phyloP scores from a whole-genome alignment of 2,888 invertebrate species.

The Cenopis cana region DNA sequence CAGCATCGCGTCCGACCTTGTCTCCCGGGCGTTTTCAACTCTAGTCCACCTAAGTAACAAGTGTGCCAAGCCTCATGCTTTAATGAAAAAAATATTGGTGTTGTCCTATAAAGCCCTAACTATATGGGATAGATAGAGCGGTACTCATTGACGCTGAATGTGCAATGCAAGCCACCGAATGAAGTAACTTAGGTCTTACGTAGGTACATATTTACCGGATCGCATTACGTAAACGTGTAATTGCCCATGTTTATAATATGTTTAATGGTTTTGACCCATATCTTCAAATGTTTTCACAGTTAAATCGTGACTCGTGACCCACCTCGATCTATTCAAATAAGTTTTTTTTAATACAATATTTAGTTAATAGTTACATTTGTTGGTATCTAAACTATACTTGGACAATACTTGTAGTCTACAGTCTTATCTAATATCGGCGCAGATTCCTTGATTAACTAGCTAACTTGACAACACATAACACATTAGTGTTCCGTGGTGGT shows the following conservation, averaged over 20 bases:
- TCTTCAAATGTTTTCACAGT: slow-evolving; percentile 24
- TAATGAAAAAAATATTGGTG: too few relatives aligned
- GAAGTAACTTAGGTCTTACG: slow-evolving; percentile 24
- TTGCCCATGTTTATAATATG: slow-evolving; percentile 26
- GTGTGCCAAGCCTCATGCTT: too few relatives aligned
- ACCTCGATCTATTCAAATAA: not conserved
- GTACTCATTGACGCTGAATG: slow-evolving; percentile 19
- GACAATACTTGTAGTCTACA: not conserved
- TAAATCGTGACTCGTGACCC: not conserved
- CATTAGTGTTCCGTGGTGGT: not conserved
- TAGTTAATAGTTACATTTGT: too few relatives aligned
- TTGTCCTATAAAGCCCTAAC: too few relatives aligned
- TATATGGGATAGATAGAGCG: not conserved
- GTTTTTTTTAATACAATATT: too few relatives aligned
- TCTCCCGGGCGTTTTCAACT: too few relatives aligned
- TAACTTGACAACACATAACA: too few relatives aligned
- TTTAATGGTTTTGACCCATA: slow-evolving; percentile 26
- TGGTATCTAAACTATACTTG: not conserved
- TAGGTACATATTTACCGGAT: slow-evolving; percentile 33
- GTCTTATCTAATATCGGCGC: not conserved
- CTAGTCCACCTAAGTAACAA: too few relatives aligned
- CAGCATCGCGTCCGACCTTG: too few relatives aligned
- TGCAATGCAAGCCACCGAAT: slow-evolving; percentile 34
- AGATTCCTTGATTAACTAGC: not conserved
- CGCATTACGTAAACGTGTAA: slow-evolving; percentile 40